Evolutionary conservation across 1,140 invertebrate genomes (phyloP), one percentile per base, ranked within the genome.

Genomic region (Cherax quadricarinatus): DNA sequence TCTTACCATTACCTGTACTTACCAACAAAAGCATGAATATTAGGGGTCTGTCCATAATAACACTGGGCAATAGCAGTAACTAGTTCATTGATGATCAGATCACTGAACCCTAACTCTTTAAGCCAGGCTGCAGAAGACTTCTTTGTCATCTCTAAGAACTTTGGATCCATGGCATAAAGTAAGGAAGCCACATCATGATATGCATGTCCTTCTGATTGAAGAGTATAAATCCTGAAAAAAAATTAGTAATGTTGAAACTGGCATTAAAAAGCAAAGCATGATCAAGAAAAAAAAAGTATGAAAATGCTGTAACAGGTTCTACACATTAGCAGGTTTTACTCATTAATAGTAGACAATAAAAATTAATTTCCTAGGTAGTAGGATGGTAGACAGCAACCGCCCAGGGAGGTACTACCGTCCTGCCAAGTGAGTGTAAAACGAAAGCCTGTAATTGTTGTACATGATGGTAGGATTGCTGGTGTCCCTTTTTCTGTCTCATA

Each of bases 41-140:
- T 94, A 3, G 95, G 95, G 48, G 95, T 95, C 94, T 97, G 97
- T 60, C 96, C 96, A 94, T 97, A 97, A 95, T 97, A 97, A 0
- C 95, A 96, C 79, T 96, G 95, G 53, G 96, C 94, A 41, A 96
- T 95, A 12, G 96, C 95, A 92, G 95, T 94, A 3, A 96, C 96
- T 41, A 97, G 88, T 94, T 97, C 96, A 89, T 96, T 88, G 18
- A 97, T 96, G 41, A 97, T 94, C 48, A 83, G 89, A 10, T 95
- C 93, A 10, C 95, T 95, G 88, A 96, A 96, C 0, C 96, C 96
- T 4, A 95, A 86, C 41, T 95, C 94, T 78, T 93, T 93, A 60
- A 97, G 94, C 82, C 95, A 94, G 66, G 95, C 94, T 90, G 94
- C 94, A 16, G 95, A 94, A 4, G 96, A 95, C 70, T 93, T 94